These are phyloP conservation scores for Epinotia nisella DNA, from an alignment of 2,888 invertebrate species.

Conservation along the genomic window DNA sequence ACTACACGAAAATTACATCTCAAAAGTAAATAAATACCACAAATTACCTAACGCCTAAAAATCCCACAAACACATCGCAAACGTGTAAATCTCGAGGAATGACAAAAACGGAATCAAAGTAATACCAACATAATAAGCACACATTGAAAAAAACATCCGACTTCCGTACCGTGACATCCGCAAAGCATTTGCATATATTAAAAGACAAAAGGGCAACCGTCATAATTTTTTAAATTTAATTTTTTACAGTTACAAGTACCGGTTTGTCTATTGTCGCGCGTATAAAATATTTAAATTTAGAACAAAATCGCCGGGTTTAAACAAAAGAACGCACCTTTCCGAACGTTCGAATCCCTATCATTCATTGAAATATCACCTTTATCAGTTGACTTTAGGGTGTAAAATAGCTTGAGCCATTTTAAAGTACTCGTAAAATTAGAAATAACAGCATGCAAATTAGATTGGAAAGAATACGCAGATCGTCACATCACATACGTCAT, in stretches of 20 bases:
- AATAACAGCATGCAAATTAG: constrained; percentile 58
- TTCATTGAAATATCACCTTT: constrained; percentile 48
- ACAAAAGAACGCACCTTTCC: constrained; percentile 75
- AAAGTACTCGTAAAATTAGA: constrained; percentile 61
- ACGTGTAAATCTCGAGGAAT: constrained; percentile 27
- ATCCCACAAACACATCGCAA: constrained; percentile 11
- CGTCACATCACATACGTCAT: constrained; percentile 23
- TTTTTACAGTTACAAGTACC: constrained; percentile 83
- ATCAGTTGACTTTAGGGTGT: rapidly evolving
- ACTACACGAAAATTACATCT: too few species aligned
- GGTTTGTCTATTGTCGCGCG: constrained; percentile 82
- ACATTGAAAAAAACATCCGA: constrained; percentile 54
- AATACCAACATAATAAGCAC: constrained; percentile 51
- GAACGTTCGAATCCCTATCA: constrained; percentile 37
- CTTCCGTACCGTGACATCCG: constrained; percentile 67
- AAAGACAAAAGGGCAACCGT: constrained; percentile 75
- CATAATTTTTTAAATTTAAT: constrained; percentile 84
- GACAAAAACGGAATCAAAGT: constrained; percentile 48
- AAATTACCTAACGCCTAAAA: neutral
- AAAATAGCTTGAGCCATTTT: constrained; percentile 41
- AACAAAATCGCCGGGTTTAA: constrained; percentile 80
- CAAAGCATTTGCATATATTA: constrained; percentile 78
- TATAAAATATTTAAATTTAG: constrained; percentile 82
- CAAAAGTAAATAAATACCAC: neutral
- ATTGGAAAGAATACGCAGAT: constrained; percentile 40